phyloP scores from a whole-genome alignment of 2,888 invertebrate genomes.

The Apamea epomidion region DNA sequence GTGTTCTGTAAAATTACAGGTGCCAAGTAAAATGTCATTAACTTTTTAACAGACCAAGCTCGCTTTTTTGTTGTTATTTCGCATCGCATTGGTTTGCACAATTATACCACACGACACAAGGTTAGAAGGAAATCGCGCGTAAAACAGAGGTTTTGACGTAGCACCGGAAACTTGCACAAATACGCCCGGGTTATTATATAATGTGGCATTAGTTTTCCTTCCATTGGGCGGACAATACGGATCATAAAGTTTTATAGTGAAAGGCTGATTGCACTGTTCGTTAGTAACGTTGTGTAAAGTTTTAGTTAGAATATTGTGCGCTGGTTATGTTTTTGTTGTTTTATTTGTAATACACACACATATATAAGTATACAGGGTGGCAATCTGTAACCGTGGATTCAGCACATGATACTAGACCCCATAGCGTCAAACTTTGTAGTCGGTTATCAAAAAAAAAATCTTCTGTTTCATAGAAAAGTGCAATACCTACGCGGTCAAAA shows the following conservation, averaged over 20 bases:
- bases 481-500: no score
- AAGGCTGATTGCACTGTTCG: slow-evolving; percentile 56
- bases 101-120: background rate
- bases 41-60: no score
- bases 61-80: background rate
- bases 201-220: slow-evolving; percentile 80
- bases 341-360: no score
- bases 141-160: slow-evolving; percentile 63
- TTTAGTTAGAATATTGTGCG: slow-evolving; percentile 1
- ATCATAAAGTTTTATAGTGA: slow-evolving; percentile 82
- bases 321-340: background rate
- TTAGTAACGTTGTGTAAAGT: background rate
- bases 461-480: no score
- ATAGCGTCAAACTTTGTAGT: no score
- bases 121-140: slow-evolving; percentile 49
- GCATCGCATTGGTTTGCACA: slow-evolving; percentile 3
- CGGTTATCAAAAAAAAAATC: no score
- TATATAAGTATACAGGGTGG: no score
- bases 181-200: slow-evolving; percentile 68
- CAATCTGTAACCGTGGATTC: no score
- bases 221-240: slow-evolving; percentile 81
- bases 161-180: slow-evolving; percentile 58
- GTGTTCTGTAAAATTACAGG: background rate
- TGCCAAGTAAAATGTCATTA: no score
- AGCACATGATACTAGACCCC: no score